Evolutionary conservation across 2,888 invertebrate genomes (phyloP).

Genomic region (Nezara viridula): DNA sequence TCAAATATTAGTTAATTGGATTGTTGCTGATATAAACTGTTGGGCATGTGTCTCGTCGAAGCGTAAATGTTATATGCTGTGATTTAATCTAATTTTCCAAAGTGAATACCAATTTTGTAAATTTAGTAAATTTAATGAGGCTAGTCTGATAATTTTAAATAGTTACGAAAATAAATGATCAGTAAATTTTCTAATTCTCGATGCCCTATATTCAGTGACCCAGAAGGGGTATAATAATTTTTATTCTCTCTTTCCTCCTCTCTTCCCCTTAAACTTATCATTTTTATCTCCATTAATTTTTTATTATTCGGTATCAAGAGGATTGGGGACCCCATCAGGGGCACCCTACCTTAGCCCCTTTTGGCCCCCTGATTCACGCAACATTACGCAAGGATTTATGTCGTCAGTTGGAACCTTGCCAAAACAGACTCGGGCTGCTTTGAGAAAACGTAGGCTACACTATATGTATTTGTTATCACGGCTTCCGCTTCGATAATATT

Average conservation of each 20-base stretch:
- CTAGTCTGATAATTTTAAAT: too few relatives aligned
- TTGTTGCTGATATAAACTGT: too few relatives aligned
- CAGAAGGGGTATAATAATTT: not conserved
- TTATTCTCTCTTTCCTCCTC: not conserved
- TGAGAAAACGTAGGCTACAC: not conserved
- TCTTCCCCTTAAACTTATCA: not conserved
- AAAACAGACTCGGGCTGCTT: not conserved
- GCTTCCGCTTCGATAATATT: conserved; percentile 6
- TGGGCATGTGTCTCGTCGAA: too few relatives aligned
- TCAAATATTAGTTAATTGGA: too few relatives aligned
- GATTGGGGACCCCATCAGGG: not conserved
- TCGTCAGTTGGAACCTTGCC: not conserved
- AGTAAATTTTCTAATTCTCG: not conserved
- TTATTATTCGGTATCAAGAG: not conserved
- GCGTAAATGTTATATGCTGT: too few relatives aligned
- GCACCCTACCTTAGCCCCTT: not conserved
- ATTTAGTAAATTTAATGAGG: too few relatives aligned
- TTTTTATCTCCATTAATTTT: conserved; percentile 19
- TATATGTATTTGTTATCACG: not conserved
- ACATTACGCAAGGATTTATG: conserved; percentile 23
- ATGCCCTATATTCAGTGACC: not conserved
- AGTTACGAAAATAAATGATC: too few relatives aligned
- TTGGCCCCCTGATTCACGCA: not conserved
- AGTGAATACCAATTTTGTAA: too few relatives aligned
- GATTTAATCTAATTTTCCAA: too few relatives aligned